A percentile compares a stretch with the other conserved stretches of the same genome.
These are phyloP conservation scores for Saimiri boliviensis DNA, from an alignment of 2,113 vertebrate species.

Conservation along the genomic window DNA sequence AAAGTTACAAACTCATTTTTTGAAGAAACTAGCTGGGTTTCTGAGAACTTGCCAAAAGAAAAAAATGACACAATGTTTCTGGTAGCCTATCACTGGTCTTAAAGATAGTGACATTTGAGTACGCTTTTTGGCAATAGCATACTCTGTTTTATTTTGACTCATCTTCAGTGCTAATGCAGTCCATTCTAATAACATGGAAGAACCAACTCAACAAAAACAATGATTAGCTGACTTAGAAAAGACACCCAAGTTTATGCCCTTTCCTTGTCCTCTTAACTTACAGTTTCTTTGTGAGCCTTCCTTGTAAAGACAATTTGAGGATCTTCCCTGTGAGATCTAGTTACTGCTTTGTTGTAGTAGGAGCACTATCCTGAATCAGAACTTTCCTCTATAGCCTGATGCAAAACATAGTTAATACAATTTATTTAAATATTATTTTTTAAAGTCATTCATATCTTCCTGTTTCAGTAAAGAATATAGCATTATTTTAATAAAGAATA, in stretches of 20 bases:
- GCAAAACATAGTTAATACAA: neutral
- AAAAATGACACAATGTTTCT: neutral
- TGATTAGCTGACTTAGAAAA: neutral
- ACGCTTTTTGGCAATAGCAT: neutral
- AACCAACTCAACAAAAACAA: conserved; percentile 6
- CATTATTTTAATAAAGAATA: neutral
- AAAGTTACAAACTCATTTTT: neutral
- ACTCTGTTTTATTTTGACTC: conserved; percentile 15
- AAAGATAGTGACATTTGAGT: neutral
- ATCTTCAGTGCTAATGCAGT: neutral
- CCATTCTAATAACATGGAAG: neutral
- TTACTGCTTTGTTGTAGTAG: neutral
- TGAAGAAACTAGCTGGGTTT: neutral
- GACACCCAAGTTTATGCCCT: neutral
- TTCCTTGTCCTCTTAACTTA: neutral
- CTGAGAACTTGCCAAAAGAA: neutral
- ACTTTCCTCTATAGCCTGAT: neutral
- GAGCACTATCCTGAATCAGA: neutral
- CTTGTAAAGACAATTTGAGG: neutral
- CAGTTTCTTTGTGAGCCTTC: neutral
- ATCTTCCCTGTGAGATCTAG: neutral
- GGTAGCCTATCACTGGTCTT: neutral
- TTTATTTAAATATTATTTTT: conserved; percentile 35
- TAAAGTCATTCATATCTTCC: neutral
- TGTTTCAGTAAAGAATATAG: neutral